Conservation (phyloP, 2,113 vertebrate genomes). For the Meleagris gallopavo region DNA sequence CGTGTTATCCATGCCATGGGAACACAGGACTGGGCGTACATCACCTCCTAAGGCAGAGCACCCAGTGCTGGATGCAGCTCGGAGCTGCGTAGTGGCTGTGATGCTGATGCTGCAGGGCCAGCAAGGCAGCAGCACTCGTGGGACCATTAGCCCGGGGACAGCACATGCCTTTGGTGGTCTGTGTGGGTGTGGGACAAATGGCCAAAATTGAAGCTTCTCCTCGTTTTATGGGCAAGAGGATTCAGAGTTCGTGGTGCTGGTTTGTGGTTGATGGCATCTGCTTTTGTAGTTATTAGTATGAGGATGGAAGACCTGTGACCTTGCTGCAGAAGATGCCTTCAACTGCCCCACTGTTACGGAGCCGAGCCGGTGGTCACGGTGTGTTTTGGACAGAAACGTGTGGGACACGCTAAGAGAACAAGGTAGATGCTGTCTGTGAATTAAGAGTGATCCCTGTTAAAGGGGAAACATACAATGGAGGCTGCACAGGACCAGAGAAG, state of each 20-base stretch:
- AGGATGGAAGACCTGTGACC: neutral
- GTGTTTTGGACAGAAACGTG: neutral
- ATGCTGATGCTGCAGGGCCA: neutral
- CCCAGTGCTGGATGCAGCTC: neutral
- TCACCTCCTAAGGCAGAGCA: neutral
- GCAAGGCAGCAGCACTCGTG: neutral
- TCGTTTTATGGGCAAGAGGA: neutral
- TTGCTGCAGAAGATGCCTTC: neutral
- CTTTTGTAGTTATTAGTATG: neutral
- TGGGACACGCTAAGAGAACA: neutral
- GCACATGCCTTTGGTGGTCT: neutral
- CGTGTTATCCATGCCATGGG: neutral
- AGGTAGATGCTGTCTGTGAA: neutral
- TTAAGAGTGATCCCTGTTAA: neutral
- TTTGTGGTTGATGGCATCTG: neutral
- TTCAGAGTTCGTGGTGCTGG: neutral
- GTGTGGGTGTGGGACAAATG: neutral
- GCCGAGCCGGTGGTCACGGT: neutral
- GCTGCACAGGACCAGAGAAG: neutral
- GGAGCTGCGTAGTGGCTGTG: rapidly evolving
- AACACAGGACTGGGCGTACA: neutral
- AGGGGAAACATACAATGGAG: neutral
- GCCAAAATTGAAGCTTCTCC: neutral
- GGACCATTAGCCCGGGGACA: neutral
- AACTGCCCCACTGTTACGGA: neutral